Base-by-base conservation (phyloP, 1,140 invertebrate species). In the Calephelis nemesis region DNA sequence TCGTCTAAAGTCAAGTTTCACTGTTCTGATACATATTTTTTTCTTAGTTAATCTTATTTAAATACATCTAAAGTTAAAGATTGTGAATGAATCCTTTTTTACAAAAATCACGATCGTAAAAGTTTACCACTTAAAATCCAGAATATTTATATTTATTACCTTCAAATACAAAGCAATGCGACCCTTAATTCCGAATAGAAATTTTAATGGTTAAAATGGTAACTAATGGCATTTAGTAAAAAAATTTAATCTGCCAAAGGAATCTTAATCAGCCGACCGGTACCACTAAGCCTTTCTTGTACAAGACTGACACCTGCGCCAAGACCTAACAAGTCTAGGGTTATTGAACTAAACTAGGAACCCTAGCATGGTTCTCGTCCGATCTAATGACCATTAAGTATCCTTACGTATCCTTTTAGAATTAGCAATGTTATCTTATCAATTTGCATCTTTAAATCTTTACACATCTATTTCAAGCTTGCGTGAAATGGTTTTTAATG, bases 271-370 rank as follows among this genome's bases (percentile, higher is more conserved):
- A 47, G 52, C 52, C 48, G 15, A 49, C 58, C 40, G 63, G 48
- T 65, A 63, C 62, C 66, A 39, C 30, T 42, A 54, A 66, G 65
- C 65, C 42, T 45, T 45, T 58, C 52, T 60, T 65, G 52, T 54
- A 60, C 47, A 11, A 71, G 69, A 71, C 67, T 64, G 68, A 72
- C 74, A 72, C 70, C 75, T 74, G 72, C 70, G 66, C 62, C 68
- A 66, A 68, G 68, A 67, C 62, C 71, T 73, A 67, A 62, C 64
- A 58, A 74, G 72, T 70, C 39, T 52, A 47, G 52, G 72, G 72
- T 70, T 67, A 68, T 65, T 72, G 74, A 74, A 70, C 75, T 54
- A 40, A 60, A 47, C 60, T 66, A 45, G 50, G 48, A 70, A 72
- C 67, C 71, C 71, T 70, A 63, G 70, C 48, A 50, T 60, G 45